Evolutionary conservation across 1,140 invertebrate genomes (phyloP).

Genomic region (Cephus cinctus): DNA sequence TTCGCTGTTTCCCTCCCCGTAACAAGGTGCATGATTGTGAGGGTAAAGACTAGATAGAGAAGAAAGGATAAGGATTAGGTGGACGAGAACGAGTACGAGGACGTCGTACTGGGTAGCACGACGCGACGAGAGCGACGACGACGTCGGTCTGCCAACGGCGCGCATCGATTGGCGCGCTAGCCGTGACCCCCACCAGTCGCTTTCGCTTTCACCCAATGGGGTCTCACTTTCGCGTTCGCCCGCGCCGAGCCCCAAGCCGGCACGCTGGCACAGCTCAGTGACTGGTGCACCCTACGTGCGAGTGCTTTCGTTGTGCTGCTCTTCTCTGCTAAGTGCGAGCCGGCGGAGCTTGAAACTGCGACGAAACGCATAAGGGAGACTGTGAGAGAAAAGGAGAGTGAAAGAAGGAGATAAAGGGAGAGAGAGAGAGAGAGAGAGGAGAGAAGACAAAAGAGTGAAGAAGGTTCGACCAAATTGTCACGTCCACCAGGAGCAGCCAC

Average conservation of each 20-base stretch:
- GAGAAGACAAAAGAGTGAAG: conserved; percentile 10
- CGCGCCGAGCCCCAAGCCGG: conserved; percentile 35
- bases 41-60: too few species aligned
- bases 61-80: too few species aligned
- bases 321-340: too few species aligned
- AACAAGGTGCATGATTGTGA: too few species aligned
- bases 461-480: conserved; percentile 16
- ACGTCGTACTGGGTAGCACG: too few species aligned
- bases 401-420: neutral
- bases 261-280: conserved; percentile 43
- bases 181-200: conserved; percentile 55
- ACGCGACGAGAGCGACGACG: too few species aligned
- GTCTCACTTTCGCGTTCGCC: conserved; percentile 55
- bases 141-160: too few species aligned
- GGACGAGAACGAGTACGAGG: too few species aligned
- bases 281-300: conserved; percentile 47
- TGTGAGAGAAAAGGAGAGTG: neutral
- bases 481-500: too few species aligned
- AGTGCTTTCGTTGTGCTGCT: conserved; percentile 34
- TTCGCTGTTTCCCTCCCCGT: too few species aligned
- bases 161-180: conserved; percentile 55
- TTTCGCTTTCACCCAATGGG: conserved; percentile 58
- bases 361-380: conserved; percentile 13
- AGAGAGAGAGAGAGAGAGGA: conserved; percentile 14
- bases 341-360: too few species aligned